phyloP scores from a whole-genome alignment of 1,140 invertebrate species.

The Hycleus phaleratus region DNA sequence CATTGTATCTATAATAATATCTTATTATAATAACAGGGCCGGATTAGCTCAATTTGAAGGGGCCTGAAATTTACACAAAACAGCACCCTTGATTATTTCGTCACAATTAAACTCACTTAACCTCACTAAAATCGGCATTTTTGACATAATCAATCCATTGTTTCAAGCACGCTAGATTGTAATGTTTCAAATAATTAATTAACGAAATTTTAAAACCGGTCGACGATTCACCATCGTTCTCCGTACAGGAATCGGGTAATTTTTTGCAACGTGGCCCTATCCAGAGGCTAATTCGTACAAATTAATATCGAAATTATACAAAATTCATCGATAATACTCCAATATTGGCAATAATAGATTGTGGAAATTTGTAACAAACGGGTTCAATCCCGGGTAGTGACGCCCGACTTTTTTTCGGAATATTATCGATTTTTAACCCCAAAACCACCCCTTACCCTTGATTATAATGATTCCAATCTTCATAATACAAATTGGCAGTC shows the following conservation, averaged over 20 bases:
- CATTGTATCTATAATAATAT: too few species aligned
- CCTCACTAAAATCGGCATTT: conserved; percentile 65
- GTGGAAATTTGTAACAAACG: too few species aligned
- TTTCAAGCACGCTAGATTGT: conserved; percentile 58
- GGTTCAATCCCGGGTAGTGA: too few species aligned
- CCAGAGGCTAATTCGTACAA: conserved; percentile 58
- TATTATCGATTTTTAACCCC: too few species aligned
- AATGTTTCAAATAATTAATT: conserved; percentile 70
- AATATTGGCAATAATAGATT: too few species aligned
- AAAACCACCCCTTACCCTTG: conserved; percentile 43
- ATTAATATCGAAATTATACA: too few species aligned
- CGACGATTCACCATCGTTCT: conserved; percentile 65
- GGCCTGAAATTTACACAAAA: too few species aligned
- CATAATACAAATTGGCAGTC: conserved; percentile 84
- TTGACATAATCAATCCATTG: conserved; percentile 69
- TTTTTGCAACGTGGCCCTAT: conserved; percentile 71
- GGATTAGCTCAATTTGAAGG: too few species aligned
- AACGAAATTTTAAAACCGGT: conserved; percentile 83
- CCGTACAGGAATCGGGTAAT: conserved; percentile 45
- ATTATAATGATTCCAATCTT: conserved; percentile 90
- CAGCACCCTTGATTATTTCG: too few species aligned
- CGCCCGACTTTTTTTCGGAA: too few species aligned
- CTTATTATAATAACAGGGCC: too few species aligned
- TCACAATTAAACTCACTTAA: background rate
- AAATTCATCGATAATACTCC: too few species aligned